Base-by-base conservation (phyloP, 1,140 invertebrate species). In the Asobara japonica region DNA sequence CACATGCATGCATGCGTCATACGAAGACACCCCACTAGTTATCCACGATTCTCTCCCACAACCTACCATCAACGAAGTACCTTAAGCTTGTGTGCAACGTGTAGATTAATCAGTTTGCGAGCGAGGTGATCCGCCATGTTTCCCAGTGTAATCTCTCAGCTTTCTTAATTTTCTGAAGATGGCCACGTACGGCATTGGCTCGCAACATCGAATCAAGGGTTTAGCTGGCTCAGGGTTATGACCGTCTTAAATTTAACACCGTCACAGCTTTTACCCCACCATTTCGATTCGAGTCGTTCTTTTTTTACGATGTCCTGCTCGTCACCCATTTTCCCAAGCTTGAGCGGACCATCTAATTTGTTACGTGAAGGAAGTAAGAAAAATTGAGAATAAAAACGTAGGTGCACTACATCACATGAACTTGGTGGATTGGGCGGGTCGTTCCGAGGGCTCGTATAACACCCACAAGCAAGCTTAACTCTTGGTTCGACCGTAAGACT, bases 371-470 rank as follows among this genome's bases (percentile, higher is more conserved):
- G 41, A 45, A 16, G 41, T n/a, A n/a, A n/a, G n/a, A 45, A 45
- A 45, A 45, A 45, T 16, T 45, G 41, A 16, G 13, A 45, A 13
- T 45, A 45, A 45, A 33, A 45, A 45, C 5, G 5, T 45, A 16
- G 41, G 7, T 45, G 18, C 41, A 61, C 22, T 10, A 27, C 64
- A 22, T 36, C 18, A 3, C 36, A 45, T 62, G 62, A 38, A 13
- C 51, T n/a, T 22, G 30, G 66, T 33, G 30, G 29, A 27, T 64
- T 45, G 60, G 56, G 65, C 31, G 36, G 62, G 56, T 74, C 69
- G 73, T 74, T 74, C 71, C 48, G 65, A 56, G n/a, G 73, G 41
- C 73, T 74, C 73, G 73, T 74, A 71, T 74, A 74, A 74, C 69
- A 56, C 16, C 51, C 56, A 48, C 51, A 30, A 48, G 70, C 48